These are phyloP conservation scores for Malurus melanocephalus DNA, from an alignment of 2,113 vertebrate species.

Conservation along the genomic window DNA sequence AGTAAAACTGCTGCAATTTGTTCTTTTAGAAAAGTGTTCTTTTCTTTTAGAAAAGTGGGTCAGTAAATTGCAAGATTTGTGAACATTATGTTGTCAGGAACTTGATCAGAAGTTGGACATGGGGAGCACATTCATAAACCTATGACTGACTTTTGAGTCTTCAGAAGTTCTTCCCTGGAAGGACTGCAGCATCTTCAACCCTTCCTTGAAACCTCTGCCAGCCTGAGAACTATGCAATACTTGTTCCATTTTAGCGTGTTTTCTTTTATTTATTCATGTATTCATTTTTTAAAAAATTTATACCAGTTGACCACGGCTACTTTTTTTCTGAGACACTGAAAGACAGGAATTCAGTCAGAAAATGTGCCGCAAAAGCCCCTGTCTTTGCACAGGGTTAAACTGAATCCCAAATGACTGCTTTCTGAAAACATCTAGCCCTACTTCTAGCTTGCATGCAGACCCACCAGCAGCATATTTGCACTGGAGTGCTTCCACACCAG, in stretches of 20 bases:
- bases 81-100: background rate
- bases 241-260: background rate
- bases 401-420: background rate
- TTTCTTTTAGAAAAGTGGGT: background rate
- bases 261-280: background rate
- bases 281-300: background rate
- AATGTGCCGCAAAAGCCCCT: background rate
- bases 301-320: background rate
- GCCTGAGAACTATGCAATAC: background rate
- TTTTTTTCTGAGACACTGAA: background rate
- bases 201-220: background rate
- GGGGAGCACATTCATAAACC: background rate
- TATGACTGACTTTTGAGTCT: background rate
- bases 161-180: background rate
- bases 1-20: background rate
- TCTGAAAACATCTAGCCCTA: background rate
- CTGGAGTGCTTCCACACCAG: background rate
- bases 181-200: background rate
- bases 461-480: background rate
- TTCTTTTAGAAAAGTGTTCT: background rate
- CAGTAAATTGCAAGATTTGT: background rate
- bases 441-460: background rate
- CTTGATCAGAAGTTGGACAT: background rate
- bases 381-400: background rate
- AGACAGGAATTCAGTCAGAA: background rate